These are phyloP conservation scores for Xenus cinereus DNA, from an alignment of 2,113 vertebrate species.

Conservation along the genomic window DNA sequence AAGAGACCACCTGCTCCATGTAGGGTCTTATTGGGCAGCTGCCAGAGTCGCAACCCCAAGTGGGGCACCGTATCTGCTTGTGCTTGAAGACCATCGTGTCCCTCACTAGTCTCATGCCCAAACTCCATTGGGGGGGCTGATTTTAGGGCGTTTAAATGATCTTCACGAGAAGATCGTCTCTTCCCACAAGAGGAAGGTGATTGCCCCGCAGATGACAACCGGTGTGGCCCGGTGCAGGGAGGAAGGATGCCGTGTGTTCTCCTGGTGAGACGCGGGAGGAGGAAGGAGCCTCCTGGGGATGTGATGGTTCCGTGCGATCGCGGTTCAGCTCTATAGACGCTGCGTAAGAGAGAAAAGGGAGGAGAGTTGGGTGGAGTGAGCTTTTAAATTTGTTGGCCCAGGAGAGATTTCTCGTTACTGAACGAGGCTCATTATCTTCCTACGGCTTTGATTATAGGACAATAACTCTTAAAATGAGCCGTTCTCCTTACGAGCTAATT, in stretches of 20 bases:
- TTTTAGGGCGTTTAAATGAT: neutral
- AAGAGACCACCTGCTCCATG: neutral
- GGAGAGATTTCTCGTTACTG: neutral
- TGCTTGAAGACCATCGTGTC: neutral
- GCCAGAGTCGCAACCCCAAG: neutral
- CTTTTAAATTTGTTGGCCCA: neutral
- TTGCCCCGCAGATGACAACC: accelerated
- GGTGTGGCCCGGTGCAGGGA: accelerated
- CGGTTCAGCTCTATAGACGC: neutral
- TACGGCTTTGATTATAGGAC: neutral
- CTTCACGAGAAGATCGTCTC: neutral
- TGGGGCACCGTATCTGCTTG: accelerated
- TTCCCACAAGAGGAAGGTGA: accelerated
- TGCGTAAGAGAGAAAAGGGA: neutral
- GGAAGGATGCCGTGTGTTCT: accelerated
- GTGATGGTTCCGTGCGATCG: accelerated
- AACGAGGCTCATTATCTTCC: neutral
- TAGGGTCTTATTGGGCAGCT: neutral
- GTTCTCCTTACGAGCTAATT: neutral
- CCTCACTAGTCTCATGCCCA: accelerated
- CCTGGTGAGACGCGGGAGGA: neutral
- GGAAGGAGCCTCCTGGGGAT: accelerated
- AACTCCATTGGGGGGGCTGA: accelerated
- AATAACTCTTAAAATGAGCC: neutral
- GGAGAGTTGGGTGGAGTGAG: neutral